phyloP scores from a whole-genome alignment of 1,140 invertebrate genomes.

The Ptiloglossa arizonensis region DNA sequence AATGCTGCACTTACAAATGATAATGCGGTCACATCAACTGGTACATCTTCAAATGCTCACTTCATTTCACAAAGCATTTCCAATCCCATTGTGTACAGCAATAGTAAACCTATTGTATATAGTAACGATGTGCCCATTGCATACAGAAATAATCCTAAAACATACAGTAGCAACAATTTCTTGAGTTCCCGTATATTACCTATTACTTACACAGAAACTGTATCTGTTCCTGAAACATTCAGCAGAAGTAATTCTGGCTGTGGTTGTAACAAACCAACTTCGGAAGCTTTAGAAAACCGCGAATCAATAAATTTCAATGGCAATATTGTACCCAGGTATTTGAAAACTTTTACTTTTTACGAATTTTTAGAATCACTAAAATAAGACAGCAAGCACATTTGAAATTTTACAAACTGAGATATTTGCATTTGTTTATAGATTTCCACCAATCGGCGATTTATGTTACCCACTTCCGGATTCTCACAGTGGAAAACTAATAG shows the following conservation, averaged over 20 bases:
- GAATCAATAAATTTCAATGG: conserved; percentile 3
- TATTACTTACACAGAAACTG: neutral
- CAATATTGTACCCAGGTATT: conserved; percentile 55
- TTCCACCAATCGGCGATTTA: conserved; percentile 57
- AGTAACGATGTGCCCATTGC: neutral
- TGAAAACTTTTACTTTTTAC: neutral
- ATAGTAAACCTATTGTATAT: neutral
- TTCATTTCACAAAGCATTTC: neutral
- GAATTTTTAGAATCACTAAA: neutral
- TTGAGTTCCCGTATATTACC: neutral
- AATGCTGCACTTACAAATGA: conserved; percentile 32
- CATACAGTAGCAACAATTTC: neutral
- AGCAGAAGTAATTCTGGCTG: conserved; percentile 9
- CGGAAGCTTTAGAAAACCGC: conserved; percentile 15
- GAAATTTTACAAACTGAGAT: neutral
- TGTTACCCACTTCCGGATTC: conserved; percentile 42
- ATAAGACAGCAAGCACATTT: neutral
- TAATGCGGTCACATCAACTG: neutral
- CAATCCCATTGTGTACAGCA: neutral
- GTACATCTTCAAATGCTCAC: neutral
- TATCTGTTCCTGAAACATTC: neutral
- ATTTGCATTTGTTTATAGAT: conserved; percentile 33
- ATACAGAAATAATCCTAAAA: too few species aligned
- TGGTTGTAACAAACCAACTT: conserved; percentile 31
- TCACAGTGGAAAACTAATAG: conserved; percentile 16